Conservation (phyloP, 2,888 invertebrate genomes). For the Yponomeuta evonymella region DNA sequence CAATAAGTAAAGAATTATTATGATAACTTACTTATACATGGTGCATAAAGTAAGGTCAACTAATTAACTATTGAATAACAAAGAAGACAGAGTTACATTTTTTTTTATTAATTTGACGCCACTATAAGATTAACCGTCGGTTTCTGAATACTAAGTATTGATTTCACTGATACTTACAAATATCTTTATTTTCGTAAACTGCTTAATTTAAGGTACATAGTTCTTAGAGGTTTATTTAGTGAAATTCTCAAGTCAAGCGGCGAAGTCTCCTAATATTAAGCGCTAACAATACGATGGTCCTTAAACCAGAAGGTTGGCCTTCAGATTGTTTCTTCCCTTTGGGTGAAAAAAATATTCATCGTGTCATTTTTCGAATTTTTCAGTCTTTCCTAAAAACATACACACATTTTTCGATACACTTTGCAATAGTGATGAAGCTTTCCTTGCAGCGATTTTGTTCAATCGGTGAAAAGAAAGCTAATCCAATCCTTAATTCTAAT, state of each 20-base stretch:
- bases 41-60: too few relatives aligned
- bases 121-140: too few relatives aligned
- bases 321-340: not conserved
- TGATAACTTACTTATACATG: too few relatives aligned
- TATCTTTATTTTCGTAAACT: too few relatives aligned
- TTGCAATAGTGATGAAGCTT: not conserved
- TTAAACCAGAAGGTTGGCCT: not conserved
- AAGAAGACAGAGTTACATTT: too few relatives aligned
- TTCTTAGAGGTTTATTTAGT: not conserved
- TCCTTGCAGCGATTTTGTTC: not conserved
- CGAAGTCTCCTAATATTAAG: not conserved
- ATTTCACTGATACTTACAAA: not conserved
- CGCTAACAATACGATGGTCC: not conserved
- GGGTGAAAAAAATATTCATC: not conserved
- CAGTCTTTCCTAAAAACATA: conserved; percentile 18
- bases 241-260: not conserved
- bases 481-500: not conserved
- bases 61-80: too few relatives aligned
- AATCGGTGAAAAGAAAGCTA: not conserved
- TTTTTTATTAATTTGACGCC: too few relatives aligned
- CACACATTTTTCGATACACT: not conserved
- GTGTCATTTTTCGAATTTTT: conserved; percentile 14
- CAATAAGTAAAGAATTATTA: too few relatives aligned
- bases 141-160: not conserved
- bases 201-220: too few relatives aligned